phyloP scores from a whole-genome alignment of 2,797 vertebrate species.

The Cyprinodon diabolis region DNA sequence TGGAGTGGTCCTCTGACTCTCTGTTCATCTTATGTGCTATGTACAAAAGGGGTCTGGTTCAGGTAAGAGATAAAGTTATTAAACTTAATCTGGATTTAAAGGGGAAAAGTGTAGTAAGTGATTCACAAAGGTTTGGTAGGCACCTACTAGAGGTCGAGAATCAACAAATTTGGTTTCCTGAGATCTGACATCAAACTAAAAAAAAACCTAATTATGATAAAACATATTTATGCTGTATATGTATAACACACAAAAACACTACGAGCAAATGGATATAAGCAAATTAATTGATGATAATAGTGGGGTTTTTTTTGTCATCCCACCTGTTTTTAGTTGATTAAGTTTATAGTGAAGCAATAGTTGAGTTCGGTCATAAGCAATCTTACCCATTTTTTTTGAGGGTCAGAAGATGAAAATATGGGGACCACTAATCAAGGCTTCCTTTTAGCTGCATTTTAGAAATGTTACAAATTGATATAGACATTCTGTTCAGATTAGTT shows the following conservation, averaged over 20 bases:
- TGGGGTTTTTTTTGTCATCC: neutral
- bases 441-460: neutral
- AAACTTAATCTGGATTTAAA: neutral
- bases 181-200: neutral
- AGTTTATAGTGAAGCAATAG: neutral
- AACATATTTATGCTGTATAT: neutral
- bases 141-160: neutral
- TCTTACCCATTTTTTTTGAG: no score
- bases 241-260: neutral
- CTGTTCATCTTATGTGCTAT: slow-evolving; percentile 94
- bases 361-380: neutral
- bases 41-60: slow-evolving; percentile 93
- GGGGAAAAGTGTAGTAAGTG: neutral
- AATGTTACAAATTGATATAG: neutral
- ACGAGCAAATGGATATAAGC: neutral
- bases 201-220: neutral
- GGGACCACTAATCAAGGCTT: neutral
- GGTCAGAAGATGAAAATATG: neutral
- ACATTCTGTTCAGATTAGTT: neutral
- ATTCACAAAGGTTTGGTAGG: neutral
- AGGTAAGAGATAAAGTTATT: slow-evolving; percentile 77
- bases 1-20: slow-evolving; percentile 96
- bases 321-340: neutral
- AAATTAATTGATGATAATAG: neutral
- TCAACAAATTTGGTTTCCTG: neutral